Percentiles rank a stretch among this genome's conserved stretches.
Conservation (phyloP, 2,113 vertebrate genomes). For the Apus apus region DNA sequence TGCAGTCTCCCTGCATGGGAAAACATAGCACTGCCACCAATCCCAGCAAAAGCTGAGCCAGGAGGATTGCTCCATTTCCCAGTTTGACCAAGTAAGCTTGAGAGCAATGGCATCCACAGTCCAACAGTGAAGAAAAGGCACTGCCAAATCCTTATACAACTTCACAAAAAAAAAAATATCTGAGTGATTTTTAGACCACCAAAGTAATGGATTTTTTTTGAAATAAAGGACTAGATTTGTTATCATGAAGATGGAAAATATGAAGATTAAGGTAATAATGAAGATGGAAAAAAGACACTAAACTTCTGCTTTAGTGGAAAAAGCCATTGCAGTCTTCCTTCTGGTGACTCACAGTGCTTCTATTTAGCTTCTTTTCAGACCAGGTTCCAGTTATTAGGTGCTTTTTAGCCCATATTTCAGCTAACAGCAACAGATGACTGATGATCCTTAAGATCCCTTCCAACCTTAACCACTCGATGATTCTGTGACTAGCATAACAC, state of each 20-base stretch:
- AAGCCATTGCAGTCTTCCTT: neutral
- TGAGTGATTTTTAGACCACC: neutral
- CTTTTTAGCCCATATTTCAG: neutral
- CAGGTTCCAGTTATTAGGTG: neutral
- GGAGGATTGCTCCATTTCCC: neutral
- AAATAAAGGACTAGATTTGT: neutral
- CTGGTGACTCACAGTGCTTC: neutral
- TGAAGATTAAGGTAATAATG: no score
- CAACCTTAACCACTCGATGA: no score
- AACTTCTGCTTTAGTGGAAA: neutral
- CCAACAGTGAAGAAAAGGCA: neutral
- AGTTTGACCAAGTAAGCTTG: neutral
- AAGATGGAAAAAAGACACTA: neutral
- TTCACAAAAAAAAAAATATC: neutral
- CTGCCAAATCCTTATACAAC: fast-evolving
- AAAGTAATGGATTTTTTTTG: neutral
- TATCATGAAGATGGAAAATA: neutral
- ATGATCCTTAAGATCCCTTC: no score
- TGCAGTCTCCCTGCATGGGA: constrained; percentile 30
- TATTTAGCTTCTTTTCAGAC: neutral
- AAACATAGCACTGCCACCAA: neutral
- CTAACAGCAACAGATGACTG: no score
- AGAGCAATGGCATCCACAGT: neutral
- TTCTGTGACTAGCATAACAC: no score
- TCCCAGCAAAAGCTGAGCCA: neutral